phyloP scores from a whole-genome alignment of 2,797 vertebrate genomes.

The Allobates femoralis region DNA sequence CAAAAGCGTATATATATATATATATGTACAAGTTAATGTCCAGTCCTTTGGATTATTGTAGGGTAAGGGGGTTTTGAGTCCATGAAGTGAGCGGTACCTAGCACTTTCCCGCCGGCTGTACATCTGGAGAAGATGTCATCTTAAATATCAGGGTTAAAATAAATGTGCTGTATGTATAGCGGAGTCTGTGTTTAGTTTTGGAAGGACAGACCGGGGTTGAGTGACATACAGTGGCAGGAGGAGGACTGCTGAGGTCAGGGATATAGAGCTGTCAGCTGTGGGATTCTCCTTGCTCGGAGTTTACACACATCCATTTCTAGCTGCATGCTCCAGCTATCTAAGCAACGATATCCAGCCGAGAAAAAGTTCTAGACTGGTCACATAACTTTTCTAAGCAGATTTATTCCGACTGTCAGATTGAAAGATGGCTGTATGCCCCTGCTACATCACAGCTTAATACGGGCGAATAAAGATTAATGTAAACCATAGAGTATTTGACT shows the following conservation, averaged over 20 bases:
- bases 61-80: background rate
- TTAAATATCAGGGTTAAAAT: slow-evolving; percentile 15
- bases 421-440: too few relatives aligned
- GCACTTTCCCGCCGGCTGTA: background rate
- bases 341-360: background rate
- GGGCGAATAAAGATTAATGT: too few relatives aligned
- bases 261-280: slow-evolving; percentile 12
- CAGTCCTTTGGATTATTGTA: background rate
- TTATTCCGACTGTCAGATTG: background rate
- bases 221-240: slow-evolving; percentile 30
- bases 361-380: background rate
- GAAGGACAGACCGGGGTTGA: background rate
- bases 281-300: background rate
- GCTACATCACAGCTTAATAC: too few relatives aligned
- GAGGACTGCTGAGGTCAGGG: slow-evolving; percentile 34
- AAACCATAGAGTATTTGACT: too few relatives aligned
- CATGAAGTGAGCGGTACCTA: background rate
- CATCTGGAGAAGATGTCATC: slow-evolving; percentile 6
- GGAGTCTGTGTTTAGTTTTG: background rate
- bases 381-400: background rate
- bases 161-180: background rate
- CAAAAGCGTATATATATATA: too few relatives aligned
- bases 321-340: background rate
- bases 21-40: background rate
- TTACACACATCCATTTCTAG: background rate